These are phyloP conservation scores for Drosophila seguyi DNA, from an alignment of 1,140 invertebrate species.

Conservation along the genomic window DNA sequence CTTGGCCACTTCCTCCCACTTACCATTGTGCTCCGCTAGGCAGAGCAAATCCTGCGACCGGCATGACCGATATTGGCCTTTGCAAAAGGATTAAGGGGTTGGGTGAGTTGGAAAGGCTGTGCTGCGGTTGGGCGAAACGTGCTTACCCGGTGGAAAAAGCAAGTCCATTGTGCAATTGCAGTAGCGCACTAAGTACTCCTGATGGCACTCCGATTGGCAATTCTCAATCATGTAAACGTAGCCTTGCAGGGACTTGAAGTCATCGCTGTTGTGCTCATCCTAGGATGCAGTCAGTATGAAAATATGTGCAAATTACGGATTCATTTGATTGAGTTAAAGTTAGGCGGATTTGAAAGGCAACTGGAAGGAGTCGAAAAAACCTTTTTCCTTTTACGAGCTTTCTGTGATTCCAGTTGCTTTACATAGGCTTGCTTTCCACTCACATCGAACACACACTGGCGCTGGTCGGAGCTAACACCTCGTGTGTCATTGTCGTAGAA, in stretches of 20 bases:
- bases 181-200: constrained; percentile 76
- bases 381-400: background rate
- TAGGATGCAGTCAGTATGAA: constrained; percentile 13
- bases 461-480: constrained; percentile 62
- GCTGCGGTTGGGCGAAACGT: constrained; percentile 37
- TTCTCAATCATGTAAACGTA: constrained; percentile 83
- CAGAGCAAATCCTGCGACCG: constrained; percentile 70
- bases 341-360: too few relatives aligned
- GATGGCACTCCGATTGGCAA: constrained; percentile 81
- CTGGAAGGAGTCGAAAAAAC: background rate
- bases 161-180: constrained; percentile 84
- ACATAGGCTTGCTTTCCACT: constrained; percentile 13
- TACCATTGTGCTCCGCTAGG: constrained; percentile 75
- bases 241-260: constrained; percentile 70
- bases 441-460: constrained; percentile 78
- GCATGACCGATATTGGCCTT: constrained; percentile 72
- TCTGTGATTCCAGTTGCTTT: background rate
- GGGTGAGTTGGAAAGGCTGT: constrained; percentile 10
- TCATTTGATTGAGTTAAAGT: background rate
- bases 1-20: constrained; percentile 7
- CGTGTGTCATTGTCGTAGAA: constrained; percentile 77
- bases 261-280: constrained; percentile 63
- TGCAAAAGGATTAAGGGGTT: constrained; percentile 12
- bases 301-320: constrained; percentile 2
- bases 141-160: constrained; percentile 83